These are phyloP conservation scores for Elephantulus edwardii DNA, from an alignment of 2,113 vertebrate species.

Conservation along the genomic window DNA sequence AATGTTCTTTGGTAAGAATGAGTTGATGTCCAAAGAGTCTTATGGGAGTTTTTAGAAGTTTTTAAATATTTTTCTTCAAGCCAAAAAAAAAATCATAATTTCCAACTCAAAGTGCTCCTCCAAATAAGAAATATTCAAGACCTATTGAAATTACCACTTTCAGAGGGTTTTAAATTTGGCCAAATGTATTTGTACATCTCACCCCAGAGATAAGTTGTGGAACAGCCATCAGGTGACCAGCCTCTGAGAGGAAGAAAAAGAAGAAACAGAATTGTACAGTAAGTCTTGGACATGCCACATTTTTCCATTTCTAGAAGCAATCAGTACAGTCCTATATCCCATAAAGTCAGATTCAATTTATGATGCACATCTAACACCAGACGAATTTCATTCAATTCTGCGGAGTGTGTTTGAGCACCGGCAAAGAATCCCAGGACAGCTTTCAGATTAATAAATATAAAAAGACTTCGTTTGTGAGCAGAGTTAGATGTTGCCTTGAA, in stretches of 20 bases:
- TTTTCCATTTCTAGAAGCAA: conserved; percentile 71
- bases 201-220: neutral
- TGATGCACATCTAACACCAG: conserved; percentile 9
- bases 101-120: conserved; percentile 25
- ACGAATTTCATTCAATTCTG: conserved; percentile 43
- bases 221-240: neutral
- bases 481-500: conserved; percentile 6
- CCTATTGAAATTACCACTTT: conserved; percentile 17
- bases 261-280: neutral
- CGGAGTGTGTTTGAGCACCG: conserved; percentile 35
- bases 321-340: neutral
- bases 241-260: neutral
- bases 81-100: conserved; percentile 67
- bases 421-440: conserved; percentile 38
- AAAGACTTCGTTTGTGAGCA: conserved; percentile 58
- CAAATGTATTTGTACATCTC: neutral
- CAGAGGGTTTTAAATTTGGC: neutral
- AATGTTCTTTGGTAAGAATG: conserved; percentile 51
- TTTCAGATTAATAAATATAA: conserved; percentile 55
- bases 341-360: conserved; percentile 65
- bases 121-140: conserved; percentile 25
- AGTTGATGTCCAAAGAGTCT: conserved; percentile 59
- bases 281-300: conserved; percentile 31
- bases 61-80: conserved; percentile 50
- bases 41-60: conserved; percentile 56